Evolutionary conservation across 1,140 invertebrate genomes (phyloP), one percentile per base, ranked within the genome.

Genomic region (Dinoponera quadriceps): DNA sequence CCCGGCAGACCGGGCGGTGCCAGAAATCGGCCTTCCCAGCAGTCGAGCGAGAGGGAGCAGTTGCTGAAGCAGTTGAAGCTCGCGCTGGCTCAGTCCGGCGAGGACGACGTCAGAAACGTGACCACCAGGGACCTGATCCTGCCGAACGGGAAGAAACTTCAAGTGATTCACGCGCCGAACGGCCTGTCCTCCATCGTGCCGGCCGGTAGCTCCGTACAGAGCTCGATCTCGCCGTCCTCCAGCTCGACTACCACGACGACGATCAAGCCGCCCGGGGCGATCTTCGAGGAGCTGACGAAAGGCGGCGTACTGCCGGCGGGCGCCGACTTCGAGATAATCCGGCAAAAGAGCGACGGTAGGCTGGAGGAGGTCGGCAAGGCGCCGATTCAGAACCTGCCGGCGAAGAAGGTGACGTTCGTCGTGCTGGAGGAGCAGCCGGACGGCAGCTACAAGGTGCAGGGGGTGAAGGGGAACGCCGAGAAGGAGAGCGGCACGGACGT

Each of bases 321-420:
- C 27, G 95, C 96, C 0, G 95, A 97, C 88, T 97, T 96, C 86
- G 97, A 98, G 92, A 94, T 98, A 0, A 95, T 98, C 49, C 96
- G 96, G 83, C 96, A 97, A 65, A 96, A 95, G 33, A 96, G 96
- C 82, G 95, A 96, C 86, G 97, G 96, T 14, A 96, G 95, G 82
- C 91, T 97, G 1, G 97, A 97, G 91, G 95, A 97, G 88, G 94
- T 97, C n/a, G 95, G 95, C 1, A 96, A 95, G 78, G 92, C 96
- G 71, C 95, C 95, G 18, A 69, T 93, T 4, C 94, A 94, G 38
- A 95, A 95, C 86, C 87, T 96, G n/a, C 95, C 96, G 4, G 96
- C 96, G 77, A 98, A 97, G 92, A 97, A 97, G 90, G 97, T 97
- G 0, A 98, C 97, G 0, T 98, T 98, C 87, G 97, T 98, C 3